phyloP scores from a whole-genome alignment of 2,113 vertebrate genomes.

The Puffinus mauretanicus region DNA sequence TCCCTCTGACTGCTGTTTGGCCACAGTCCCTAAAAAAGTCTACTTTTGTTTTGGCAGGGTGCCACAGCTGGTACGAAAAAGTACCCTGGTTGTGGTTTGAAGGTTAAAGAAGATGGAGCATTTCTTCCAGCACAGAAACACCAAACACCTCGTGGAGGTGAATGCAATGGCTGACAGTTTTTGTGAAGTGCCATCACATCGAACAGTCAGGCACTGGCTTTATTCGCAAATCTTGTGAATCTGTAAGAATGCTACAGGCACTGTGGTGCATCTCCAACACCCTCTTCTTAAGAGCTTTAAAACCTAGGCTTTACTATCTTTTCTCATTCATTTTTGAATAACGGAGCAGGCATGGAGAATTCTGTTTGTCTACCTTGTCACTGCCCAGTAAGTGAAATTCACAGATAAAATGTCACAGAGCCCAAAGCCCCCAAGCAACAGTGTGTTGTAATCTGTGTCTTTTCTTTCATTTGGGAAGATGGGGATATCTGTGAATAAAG shows the following conservation, averaged over 20 bases:
- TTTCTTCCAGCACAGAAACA: background rate
- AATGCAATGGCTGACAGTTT: background rate
- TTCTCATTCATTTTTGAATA: background rate
- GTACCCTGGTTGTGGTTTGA: background rate
- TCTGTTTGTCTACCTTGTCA: background rate
- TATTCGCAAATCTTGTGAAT: background rate
- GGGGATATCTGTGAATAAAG: background rate
- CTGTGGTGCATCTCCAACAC: background rate
- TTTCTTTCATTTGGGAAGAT: background rate
- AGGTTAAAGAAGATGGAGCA: background rate
- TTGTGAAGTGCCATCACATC: background rate
- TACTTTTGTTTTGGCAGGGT: background rate
- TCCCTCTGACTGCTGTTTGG: background rate
- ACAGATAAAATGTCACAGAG: background rate
- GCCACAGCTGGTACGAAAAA: rapidly evolving
- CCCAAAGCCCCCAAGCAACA: background rate
- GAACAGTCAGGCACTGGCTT: background rate
- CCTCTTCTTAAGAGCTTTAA: background rate
- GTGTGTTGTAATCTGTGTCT: background rate
- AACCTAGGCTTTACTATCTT: background rate
- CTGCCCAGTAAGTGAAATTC: background rate
- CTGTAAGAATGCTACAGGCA: background rate
- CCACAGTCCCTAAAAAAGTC: background rate
- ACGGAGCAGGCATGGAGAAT: background rate
- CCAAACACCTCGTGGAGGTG: rapidly evolving